Evolutionary conservation across 2,888 invertebrate genomes (phyloP).

Genomic region (Temnothorax unifasciatus): DNA sequence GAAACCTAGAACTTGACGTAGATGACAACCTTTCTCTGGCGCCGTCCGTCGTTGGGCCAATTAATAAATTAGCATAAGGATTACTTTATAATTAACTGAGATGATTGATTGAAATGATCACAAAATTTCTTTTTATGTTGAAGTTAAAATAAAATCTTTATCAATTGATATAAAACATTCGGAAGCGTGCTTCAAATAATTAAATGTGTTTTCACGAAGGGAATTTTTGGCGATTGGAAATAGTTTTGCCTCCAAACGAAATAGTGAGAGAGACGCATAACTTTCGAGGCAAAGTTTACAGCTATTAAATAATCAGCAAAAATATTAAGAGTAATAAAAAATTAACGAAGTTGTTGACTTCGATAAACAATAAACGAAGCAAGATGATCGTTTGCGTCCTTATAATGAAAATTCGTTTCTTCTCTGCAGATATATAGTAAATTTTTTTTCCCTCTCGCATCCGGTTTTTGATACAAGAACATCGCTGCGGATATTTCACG

Average conservation of each 20-base stretch:
- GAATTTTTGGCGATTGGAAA: not conserved
- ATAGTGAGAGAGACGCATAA: not conserved
- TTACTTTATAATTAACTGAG: slow-evolving; percentile 25
- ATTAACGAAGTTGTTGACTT: not conserved
- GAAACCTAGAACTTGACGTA: slow-evolving; percentile 34
- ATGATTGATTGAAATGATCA: slow-evolving; percentile 25
- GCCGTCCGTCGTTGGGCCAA: slow-evolving; percentile 1
- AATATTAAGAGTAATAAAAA: not conserved
- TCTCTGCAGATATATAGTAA: not conserved
- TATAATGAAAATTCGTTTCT: slow-evolving; percentile 11
- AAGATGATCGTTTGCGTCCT: not conserved
- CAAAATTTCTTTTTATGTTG: not conserved
- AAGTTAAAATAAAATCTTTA: not conserved
- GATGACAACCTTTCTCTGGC: slow-evolving; percentile 34
- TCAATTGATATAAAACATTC: not conserved
- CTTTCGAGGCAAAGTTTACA: not conserved
- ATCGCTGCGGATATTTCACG: slow-evolving; percentile 70
- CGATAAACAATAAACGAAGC: slow-evolving; percentile 11
- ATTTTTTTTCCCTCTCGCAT: slow-evolving; percentile 17
- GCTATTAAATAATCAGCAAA: not conserved
- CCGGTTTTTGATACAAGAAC: slow-evolving; percentile 41
- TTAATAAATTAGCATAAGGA: slow-evolving; percentile 43
- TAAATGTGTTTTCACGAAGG: not conserved
- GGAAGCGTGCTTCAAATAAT: not conserved
- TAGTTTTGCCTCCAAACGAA: not conserved